These are phyloP conservation scores for Halichoeres trimaculatus DNA, from an alignment of 2,113 vertebrate species.

Conservation along the genomic window DNA sequence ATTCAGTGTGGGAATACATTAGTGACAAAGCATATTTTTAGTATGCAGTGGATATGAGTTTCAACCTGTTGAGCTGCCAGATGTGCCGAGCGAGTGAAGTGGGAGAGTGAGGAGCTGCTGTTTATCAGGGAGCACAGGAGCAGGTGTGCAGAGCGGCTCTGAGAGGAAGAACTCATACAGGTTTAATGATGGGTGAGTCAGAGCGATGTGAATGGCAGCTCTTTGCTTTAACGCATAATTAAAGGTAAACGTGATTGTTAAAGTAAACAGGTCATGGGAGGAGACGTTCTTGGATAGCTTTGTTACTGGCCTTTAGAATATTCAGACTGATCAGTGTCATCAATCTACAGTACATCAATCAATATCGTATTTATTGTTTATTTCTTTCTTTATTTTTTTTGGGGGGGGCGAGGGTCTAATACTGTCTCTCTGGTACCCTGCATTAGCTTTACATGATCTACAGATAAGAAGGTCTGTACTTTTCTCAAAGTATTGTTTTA, in stretches of 20 bases:
- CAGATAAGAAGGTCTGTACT: too few relatives aligned
- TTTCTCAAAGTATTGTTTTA: too few relatives aligned
- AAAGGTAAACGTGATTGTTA: slow-evolving; percentile 21
- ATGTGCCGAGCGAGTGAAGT: slow-evolving; percentile 17
- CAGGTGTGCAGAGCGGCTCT: slow-evolving; percentile 25
- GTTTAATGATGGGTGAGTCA: slow-evolving; percentile 9
- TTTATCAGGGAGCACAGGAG: slow-evolving; percentile 29
- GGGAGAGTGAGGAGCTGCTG: neutral
- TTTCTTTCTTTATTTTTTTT: too few relatives aligned
- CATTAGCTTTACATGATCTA: too few relatives aligned
- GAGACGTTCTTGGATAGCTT: neutral
- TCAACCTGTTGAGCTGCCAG: slow-evolving; percentile 36
- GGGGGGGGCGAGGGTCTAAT: too few relatives aligned
- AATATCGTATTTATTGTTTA: too few relatives aligned
- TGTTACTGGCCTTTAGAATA: too few relatives aligned
- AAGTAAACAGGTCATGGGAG: slow-evolving; percentile 18
- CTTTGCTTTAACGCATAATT: slow-evolving; percentile 10
- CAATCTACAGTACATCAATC: too few relatives aligned
- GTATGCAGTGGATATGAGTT: slow-evolving; percentile 7
- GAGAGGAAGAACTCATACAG: slow-evolving; percentile 16
- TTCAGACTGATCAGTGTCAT: too few relatives aligned
- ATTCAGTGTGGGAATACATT: slow-evolving; percentile 4
- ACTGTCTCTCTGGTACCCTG: too few relatives aligned
- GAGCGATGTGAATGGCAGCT: slow-evolving; percentile 12
- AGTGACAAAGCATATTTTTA: neutral